Conservation (phyloP, 2,113 vertebrate genomes). For the Geococcyx californianus region DNA sequence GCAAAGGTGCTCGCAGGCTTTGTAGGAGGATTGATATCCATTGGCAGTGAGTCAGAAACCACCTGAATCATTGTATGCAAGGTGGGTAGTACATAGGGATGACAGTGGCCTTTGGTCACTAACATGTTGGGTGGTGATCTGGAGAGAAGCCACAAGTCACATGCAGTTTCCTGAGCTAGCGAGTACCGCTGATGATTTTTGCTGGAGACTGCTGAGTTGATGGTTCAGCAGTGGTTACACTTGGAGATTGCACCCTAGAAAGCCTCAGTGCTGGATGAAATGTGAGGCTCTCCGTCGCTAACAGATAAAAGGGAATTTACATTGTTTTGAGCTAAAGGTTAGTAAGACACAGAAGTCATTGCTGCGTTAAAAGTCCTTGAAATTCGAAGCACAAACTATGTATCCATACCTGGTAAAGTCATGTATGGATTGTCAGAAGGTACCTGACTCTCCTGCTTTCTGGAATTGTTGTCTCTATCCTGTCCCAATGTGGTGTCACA, state of each 20-base stretch:
- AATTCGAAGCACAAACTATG: neutral
- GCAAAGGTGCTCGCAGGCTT: neutral
- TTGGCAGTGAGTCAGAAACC: neutral
- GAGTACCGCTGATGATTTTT: neutral
- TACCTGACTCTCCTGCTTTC: neutral
- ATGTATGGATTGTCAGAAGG: neutral
- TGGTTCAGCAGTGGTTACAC: neutral
- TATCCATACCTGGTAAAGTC: neutral
- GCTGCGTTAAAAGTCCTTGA: neutral
- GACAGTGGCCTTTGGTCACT: neutral
- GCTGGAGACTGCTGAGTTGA: neutral
- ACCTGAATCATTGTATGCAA: neutral
- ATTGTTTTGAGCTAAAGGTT: neutral
- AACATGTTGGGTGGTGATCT: neutral
- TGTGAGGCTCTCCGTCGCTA: neutral
- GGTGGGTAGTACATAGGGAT: fast-evolving
- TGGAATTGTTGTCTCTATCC: neutral
- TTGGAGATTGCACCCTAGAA: neutral
- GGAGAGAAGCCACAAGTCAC: neutral
- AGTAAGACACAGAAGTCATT: neutral
- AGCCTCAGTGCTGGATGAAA: neutral
- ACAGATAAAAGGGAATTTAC: neutral
- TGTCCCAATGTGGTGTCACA: neutral
- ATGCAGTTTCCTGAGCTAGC: neutral
- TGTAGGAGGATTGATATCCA: neutral